These are phyloP conservation scores for Hydrolagus colliei DNA, from an alignment of 2,797 vertebrate species.

Conservation along the genomic window DNA sequence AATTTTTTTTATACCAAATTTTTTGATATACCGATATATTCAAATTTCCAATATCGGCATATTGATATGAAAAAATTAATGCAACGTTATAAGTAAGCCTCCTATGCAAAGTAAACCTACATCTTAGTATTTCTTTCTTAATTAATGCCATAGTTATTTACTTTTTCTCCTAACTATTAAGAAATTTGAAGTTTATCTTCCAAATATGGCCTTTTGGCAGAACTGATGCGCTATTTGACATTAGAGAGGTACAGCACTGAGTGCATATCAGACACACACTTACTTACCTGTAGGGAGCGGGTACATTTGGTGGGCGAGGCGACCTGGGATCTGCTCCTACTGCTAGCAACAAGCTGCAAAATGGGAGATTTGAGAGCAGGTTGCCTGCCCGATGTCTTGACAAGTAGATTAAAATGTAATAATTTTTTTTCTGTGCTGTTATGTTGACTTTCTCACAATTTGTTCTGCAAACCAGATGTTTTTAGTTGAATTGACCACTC, in stretches of 20 bases:
- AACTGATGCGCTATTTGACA: background rate
- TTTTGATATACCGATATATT: no score
- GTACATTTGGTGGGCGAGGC: background rate
- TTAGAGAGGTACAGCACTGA: background rate
- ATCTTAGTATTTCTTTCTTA: background rate
- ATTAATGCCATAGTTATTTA: background rate
- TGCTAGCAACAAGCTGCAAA: background rate
- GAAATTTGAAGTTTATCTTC: background rate
- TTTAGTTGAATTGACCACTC: background rate
- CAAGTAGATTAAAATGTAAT: background rate
- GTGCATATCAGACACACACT: background rate
- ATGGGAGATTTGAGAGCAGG: background rate
- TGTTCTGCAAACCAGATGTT: background rate
- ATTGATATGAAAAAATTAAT: background rate
- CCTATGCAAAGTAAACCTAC: background rate
- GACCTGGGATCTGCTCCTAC: background rate
- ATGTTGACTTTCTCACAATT: background rate
- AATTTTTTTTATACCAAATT: no score
- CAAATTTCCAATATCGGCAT: no score
- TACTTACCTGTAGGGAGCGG: background rate
- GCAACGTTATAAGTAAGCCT: background rate
- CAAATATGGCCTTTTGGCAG: background rate
- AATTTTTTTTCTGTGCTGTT: background rate
- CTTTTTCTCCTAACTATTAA: background rate
- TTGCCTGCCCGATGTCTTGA: background rate